Evolutionary conservation across 53 echinoderm and acorn worm species (phyloP).

Genomic region (Echinarachnius parma): DNA sequence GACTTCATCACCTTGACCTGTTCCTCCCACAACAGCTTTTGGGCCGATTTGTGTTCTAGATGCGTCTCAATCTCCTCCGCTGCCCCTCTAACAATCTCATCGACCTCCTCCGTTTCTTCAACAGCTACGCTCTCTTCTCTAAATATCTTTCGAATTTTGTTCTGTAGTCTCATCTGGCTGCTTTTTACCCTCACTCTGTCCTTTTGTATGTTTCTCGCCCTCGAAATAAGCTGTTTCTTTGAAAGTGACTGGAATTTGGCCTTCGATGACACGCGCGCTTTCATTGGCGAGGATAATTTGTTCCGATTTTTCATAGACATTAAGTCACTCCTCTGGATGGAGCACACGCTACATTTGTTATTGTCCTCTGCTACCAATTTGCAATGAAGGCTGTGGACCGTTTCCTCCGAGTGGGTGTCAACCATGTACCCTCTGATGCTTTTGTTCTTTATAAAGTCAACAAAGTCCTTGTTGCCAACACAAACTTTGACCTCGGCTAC

Average conservation of each 20-base stretch:
- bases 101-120: neutral
- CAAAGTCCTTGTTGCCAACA: neutral
- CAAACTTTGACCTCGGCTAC: neutral
- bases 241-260: neutral
- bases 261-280: neutral
- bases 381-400: neutral
- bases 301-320: neutral
- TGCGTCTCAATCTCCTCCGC: neutral
- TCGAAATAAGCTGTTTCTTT: neutral
- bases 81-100: neutral
- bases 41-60: neutral
- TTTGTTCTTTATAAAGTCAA: neutral
- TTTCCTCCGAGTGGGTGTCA: neutral
- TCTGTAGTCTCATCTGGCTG: neutral
- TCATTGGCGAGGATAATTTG: neutral
- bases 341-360: neutral
- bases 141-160: neutral
- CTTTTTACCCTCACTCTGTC: neutral
- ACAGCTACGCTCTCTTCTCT: neutral
- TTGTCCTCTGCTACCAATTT: neutral
- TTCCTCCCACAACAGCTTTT: slow-evolving; percentile 1
- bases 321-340: neutral
- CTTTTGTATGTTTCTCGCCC: slow-evolving; percentile 4
- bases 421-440: neutral
- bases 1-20: neutral